Evolutionary conservation across 1,140 invertebrate genomes (phyloP).

Genomic region (Diorhabda elongata): DNA sequence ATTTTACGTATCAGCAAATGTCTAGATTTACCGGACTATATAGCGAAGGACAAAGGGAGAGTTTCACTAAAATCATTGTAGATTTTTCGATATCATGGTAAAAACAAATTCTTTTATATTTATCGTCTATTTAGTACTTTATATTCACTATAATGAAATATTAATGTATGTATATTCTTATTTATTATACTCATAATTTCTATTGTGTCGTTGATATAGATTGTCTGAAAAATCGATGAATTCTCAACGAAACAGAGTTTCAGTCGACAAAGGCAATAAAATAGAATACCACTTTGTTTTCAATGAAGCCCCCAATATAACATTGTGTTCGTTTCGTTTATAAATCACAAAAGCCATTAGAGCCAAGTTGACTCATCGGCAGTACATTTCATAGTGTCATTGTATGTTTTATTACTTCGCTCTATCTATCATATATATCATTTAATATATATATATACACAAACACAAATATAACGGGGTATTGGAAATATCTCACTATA

Average conservation of each 20-base stretch:
- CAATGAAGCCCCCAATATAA: slow-evolving; percentile 1
- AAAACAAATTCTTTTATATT: too few relatives aligned
- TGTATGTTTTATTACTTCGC: slow-evolving; percentile 29
- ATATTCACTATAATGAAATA: too few relatives aligned
- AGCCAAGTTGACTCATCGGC: slow-evolving; percentile 28
- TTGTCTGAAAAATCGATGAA: not conserved
- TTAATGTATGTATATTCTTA: too few relatives aligned
- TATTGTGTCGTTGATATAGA: too few relatives aligned
- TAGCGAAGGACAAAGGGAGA: too few relatives aligned
- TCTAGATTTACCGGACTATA: too few relatives aligned
- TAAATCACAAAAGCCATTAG: slow-evolving; percentile 19
- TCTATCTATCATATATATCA: slow-evolving; percentile 30
- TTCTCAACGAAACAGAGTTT: not conserved
- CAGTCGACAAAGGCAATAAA: not conserved
- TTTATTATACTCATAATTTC: too few relatives aligned
- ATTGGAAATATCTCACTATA: slow-evolving; percentile 22
- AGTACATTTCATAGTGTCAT: slow-evolving; percentile 28
- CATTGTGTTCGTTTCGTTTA: slow-evolving; percentile 7
- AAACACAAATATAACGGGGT: slow-evolving; percentile 25
- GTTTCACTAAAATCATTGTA: too few relatives aligned
- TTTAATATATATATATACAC: not conserved
- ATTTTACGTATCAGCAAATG: too few relatives aligned
- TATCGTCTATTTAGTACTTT: too few relatives aligned
- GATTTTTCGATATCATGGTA: too few relatives aligned
- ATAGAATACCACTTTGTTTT: slow-evolving; percentile 1